These are phyloP conservation scores for Amitus sp. DNA, from an alignment of 2,888 invertebrate genomes.

Conservation along the genomic window DNA sequence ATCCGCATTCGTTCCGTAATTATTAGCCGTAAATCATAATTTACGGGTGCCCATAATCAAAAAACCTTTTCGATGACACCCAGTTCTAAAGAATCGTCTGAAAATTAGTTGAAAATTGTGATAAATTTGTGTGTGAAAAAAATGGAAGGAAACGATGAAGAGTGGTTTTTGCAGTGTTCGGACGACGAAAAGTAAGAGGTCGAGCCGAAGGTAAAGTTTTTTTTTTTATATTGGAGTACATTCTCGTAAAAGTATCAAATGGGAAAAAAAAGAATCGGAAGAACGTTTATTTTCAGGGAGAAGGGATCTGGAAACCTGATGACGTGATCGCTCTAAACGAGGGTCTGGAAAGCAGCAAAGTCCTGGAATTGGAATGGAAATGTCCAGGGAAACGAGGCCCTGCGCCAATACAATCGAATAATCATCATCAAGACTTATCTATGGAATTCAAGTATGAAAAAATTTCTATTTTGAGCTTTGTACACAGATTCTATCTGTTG, in stretches of 20 bases:
- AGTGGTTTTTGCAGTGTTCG: constrained; percentile 75
- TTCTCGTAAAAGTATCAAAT: too few relatives aligned
- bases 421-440: constrained; percentile 57
- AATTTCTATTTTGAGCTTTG: background rate
- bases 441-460: constrained; percentile 56
- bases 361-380: constrained; percentile 80
- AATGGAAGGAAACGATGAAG: constrained; percentile 66
- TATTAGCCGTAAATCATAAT: too few relatives aligned
- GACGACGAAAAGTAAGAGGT: constrained; percentile 71
- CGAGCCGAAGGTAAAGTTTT: constrained; percentile 52
- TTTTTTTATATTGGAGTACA: background rate
- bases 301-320: constrained; percentile 75
- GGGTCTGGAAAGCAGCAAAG: constrained; percentile 71
- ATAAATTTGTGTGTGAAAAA: constrained; percentile 19
- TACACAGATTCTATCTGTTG: background rate
- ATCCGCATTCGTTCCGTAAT: too few relatives aligned
- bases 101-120: constrained; percentile 3
- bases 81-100: too few relatives aligned
- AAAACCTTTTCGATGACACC: too few relatives aligned
- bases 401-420: constrained; percentile 74
- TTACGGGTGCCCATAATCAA: too few relatives aligned
- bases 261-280: too few relatives aligned
- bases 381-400: constrained; percentile 82
- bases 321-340: constrained; percentile 79
- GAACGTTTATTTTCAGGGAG: constrained; percentile 45